Evolutionary conservation across 2,797 vertebrate genomes (phyloP), one percentile per base, ranked within the genome.

Genomic region (Gymnoscopelus microlampas): DNA sequence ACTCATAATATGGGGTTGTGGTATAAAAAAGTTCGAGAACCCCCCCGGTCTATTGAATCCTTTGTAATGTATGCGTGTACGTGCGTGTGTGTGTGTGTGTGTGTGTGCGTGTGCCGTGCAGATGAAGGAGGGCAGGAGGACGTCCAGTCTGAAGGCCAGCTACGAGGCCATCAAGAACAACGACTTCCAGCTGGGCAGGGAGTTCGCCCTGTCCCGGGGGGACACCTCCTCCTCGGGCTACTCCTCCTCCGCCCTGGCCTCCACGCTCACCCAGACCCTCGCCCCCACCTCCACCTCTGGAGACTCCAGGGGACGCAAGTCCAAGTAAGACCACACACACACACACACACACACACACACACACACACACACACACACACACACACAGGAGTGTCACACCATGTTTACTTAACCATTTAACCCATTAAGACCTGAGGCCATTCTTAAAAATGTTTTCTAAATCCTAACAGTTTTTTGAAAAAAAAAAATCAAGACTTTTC

Each of bases 111-210:
- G 44, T 58, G 50, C 39, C 35, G 39, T 91, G 79, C 88, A 99
- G 98, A 99, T 99, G 98, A 99, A 99, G 88, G 98, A 99, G 68
- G 98, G 97, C 64, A 89, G 98, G 54, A 91, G 98, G 90, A 99
- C 98, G 1, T 98, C 97, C 56, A 99, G 97, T 81, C 93, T 99
- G 80, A 99, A 98, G 86, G 98, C 97, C 57, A 99, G 96, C 83
- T 98, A 97, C 39, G 98, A 99, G 91, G 98, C 97, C 12, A 96
- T 99, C 91, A 99, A 98, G 90, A 99, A 99, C 90, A 99, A 95
- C n/a, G 98, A 99, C 90, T 98, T 99, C 91, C 96, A 96, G 89
- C 94, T 99, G 80, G 88, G 94, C 68, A 90, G 97, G 74, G 97
- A 99, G 76, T 98, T 99, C 80, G 92, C 95, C 0, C 86, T 98